phyloP scores from a whole-genome alignment of 2,888 invertebrate species.

The Lepidochrysops patricia region DNA sequence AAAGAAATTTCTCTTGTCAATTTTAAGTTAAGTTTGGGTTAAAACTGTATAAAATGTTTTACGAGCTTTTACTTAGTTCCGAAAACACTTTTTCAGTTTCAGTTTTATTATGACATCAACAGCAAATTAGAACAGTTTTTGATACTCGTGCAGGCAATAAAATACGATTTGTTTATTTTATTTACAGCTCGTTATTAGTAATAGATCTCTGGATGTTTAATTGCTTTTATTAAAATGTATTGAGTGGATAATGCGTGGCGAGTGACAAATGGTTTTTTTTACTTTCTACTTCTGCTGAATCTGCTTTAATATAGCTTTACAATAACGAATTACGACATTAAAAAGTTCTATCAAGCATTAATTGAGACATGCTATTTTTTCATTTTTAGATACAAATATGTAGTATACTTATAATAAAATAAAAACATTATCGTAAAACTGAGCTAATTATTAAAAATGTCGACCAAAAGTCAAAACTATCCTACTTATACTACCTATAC shows the following conservation, averaged over 20 bases:
- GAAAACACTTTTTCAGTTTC: not conserved
- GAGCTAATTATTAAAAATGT: no score
- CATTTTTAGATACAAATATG: no score
- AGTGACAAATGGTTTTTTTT: not conserved
- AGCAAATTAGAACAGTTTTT: constrained; percentile 62
- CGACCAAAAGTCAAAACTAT: no score
- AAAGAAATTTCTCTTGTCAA: no score
- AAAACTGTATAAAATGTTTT: not conserved
- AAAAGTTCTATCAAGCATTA: no score
- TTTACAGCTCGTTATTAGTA: constrained; percentile 32
- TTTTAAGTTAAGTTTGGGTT: no score
- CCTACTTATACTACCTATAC: no score
- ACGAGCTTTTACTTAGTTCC: not conserved
- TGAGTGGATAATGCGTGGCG: not conserved
- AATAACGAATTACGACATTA: not conserved
- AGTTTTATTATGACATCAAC: constrained; percentile 43
- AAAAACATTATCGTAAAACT: no score
- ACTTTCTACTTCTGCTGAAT: not conserved
- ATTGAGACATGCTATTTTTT: no score
- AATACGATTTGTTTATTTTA: constrained; percentile 56
- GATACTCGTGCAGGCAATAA: constrained; percentile 55
- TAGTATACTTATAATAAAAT: no score
- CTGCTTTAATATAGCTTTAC: not conserved
- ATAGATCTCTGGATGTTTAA: constrained; percentile 18
- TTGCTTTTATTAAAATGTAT: not conserved